phyloP scores from a whole-genome alignment of 2,888 invertebrate genomes.

The Arge pagana region DNA sequence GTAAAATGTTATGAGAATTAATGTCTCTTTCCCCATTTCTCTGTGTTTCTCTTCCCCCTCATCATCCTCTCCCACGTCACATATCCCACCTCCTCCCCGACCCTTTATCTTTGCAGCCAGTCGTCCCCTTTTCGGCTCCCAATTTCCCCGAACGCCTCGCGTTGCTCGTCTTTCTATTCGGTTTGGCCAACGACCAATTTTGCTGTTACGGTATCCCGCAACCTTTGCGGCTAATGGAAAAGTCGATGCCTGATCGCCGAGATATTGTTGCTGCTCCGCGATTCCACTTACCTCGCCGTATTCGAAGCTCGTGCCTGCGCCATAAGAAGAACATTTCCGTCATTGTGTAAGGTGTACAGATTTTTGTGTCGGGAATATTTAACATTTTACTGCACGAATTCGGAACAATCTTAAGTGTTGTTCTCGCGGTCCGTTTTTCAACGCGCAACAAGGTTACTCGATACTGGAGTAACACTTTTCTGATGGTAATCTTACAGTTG shows the following conservation, averaged over 20 bases:
- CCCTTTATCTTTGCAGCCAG: slow-evolving; percentile 25
- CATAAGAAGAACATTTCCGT: no score
- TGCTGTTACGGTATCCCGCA: slow-evolving; percentile 51
- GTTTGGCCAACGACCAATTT: slow-evolving; percentile 45
- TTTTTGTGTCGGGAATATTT: no score
- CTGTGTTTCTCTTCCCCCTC: slow-evolving; percentile 40
- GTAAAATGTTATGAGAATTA: slow-evolving; percentile 59
- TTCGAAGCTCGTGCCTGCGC: no score
- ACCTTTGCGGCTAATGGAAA: slow-evolving; percentile 54
- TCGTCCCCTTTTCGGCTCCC: neutral
- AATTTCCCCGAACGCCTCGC: no score
- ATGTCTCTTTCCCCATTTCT: slow-evolving; percentile 35
- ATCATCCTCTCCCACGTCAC: slow-evolving; percentile 32
- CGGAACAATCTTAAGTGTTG: no score
- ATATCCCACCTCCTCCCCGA: slow-evolving; percentile 30
- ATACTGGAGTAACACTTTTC: no score
- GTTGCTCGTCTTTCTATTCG: slow-evolving; percentile 5
- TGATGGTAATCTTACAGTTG: no score
- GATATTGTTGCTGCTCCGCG: slow-evolving; percentile 28
- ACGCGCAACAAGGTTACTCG: no score
- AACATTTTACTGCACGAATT: no score
- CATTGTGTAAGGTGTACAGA: no score
- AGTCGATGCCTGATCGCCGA: slow-evolving; percentile 53
- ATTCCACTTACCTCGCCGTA: slow-evolving; percentile 1
- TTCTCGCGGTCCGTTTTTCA: no score